phyloP scores from a whole-genome alignment of 1,140 invertebrate genomes.

The Nephotettix cincticeps region DNA sequence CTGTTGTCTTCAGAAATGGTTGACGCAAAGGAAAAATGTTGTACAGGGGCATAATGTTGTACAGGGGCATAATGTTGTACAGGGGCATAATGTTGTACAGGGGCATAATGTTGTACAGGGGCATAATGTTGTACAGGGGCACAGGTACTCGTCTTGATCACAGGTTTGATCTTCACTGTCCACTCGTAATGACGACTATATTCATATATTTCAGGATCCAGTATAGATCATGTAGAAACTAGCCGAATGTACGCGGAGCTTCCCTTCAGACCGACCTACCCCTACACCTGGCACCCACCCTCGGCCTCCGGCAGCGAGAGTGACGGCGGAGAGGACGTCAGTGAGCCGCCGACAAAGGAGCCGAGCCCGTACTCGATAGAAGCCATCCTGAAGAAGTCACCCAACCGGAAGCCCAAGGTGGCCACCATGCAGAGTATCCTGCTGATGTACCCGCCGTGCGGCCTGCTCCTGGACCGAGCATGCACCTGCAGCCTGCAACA shows the following conservation, averaged over 20 bases:
- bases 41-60: too few relatives aligned
- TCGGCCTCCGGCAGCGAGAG: constrained; percentile 14
- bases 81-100: too few relatives aligned
- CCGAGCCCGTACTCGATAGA: constrained; percentile 85
- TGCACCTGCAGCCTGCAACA: constrained; percentile 36
- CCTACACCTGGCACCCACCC: constrained; percentile 16
- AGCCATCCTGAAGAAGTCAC: constrained; percentile 71
- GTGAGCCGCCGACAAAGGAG: constrained; percentile 53
- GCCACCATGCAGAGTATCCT: constrained; percentile 20
- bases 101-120: too few relatives aligned
- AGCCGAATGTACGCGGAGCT: background rate
- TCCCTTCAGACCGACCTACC: background rate
- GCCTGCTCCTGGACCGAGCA: constrained; percentile 39
- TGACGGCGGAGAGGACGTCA: constrained; percentile 4
- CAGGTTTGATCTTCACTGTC: background rate
- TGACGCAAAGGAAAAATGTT: too few relatives aligned
- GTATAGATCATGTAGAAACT: background rate
- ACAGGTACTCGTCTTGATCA: background rate
- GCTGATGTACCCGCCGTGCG: constrained; percentile 40
- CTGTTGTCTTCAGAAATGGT: too few relatives aligned
- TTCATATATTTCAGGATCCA: background rate
- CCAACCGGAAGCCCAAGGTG: constrained; percentile 10
- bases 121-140: too few relatives aligned
- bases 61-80: too few relatives aligned
- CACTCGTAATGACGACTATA: background rate